A percentile compares a stretch with the other conserved stretches of the same genome.
These are phyloP conservation scores for Rhopalosiphum nymphaeae DNA, from an alignment of 2,888 invertebrate species.

Conservation along the genomic window DNA sequence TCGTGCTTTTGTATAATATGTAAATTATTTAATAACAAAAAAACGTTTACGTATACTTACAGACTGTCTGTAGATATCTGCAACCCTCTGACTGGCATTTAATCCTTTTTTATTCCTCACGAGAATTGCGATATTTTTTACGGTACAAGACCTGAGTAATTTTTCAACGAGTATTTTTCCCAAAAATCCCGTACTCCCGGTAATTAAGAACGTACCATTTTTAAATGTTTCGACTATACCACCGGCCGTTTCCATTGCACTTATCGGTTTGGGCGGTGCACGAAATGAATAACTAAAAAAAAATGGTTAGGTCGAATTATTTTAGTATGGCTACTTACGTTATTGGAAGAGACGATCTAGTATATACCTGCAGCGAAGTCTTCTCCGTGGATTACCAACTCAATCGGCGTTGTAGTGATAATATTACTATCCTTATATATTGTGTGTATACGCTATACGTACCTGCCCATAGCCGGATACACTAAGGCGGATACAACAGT, in stretches of 20 bases:
- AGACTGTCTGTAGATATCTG: background rate
- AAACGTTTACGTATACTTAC: background rate
- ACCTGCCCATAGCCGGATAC: background rate
- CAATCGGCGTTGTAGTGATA: background rate
- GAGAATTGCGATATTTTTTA: constrained; percentile 1
- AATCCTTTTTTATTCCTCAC: constrained; percentile 24
- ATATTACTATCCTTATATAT: background rate
- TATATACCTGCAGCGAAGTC: background rate
- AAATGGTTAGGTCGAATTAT: background rate
- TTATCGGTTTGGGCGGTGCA: background rate
- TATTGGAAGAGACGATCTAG: too few species aligned
- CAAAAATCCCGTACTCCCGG: constrained; percentile 43
- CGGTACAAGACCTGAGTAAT: constrained; percentile 32
- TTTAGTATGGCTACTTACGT: background rate
- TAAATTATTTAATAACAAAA: background rate
- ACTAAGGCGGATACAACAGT: background rate
- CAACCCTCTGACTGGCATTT: background rate
- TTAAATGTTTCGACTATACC: constrained; percentile 23
- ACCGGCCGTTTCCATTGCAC: background rate
- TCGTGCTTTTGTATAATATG: background rate
- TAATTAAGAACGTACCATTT: background rate
- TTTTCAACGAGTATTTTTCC: constrained; percentile 36
- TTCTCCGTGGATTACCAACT: background rate
- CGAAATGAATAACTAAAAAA: background rate
- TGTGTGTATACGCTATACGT: background rate